These are phyloP conservation scores for Brachionus paranguensis DNA, from an alignment of 1,140 invertebrate genomes.

Conservation along the genomic window DNA sequence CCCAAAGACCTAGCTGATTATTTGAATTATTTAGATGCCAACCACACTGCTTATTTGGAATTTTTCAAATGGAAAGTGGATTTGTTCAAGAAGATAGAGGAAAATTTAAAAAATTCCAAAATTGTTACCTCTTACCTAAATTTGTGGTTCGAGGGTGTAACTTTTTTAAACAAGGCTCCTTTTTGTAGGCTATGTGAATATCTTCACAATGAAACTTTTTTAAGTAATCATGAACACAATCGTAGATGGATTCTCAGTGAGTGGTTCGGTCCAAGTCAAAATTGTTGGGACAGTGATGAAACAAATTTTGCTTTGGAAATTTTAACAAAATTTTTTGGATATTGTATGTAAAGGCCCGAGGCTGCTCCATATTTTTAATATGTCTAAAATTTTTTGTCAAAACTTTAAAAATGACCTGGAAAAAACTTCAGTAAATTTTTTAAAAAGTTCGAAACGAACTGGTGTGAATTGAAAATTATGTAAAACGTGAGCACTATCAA, in stretches of 20 bases:
- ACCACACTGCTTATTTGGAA: slow-evolving; percentile 31
- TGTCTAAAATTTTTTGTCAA: too few species aligned
- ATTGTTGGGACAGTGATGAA: neutral
- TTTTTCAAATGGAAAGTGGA: slow-evolving; percentile 48
- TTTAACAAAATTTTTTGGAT: slow-evolving; percentile 9
- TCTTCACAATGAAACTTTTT: neutral
- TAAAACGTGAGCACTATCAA: neutral
- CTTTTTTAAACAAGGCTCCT: neutral
- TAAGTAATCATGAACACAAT: neutral
- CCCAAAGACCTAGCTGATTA: slow-evolving; percentile 30
- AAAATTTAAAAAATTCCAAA: neutral
- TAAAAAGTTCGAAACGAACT: neutral
- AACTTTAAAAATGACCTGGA: neutral
- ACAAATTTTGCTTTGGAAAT: neutral
- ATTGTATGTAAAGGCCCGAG: neutral
- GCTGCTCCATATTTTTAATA: neutral
- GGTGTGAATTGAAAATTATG: neutral
- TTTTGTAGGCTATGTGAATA: slow-evolving; percentile 21
- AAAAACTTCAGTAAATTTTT: neutral
- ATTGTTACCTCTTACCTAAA: neutral
- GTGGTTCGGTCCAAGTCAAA: neutral
- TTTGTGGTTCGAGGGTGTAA: neutral
- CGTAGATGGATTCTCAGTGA: neutral
- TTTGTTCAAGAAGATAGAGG: neutral
- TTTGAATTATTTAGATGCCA: slow-evolving; percentile 15